Evolutionary conservation across 2,113 vertebrate genomes (phyloP), one percentile per base, ranked within the genome.

Genomic region (Dipodomys merriami): DNA sequence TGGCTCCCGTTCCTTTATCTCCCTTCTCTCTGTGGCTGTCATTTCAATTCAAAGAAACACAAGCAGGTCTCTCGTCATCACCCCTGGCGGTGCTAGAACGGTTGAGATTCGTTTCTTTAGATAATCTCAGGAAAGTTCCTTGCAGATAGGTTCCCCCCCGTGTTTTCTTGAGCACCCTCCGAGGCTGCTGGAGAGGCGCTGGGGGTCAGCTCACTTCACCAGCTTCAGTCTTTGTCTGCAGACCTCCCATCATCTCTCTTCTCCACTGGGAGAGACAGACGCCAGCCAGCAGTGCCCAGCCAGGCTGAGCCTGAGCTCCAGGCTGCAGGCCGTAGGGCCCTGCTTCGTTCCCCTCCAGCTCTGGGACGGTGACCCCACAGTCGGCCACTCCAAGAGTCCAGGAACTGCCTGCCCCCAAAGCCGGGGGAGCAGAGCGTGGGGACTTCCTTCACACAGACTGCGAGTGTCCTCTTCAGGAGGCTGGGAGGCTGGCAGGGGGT

Each of bases 21-120:
- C 19, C 71, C 2, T 11, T 1, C 4, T 9, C 27, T 0, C 4
- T 18, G 7, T 85, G 62, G 35, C 60, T 67, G 53, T 18, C 53
- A 57, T 57, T 69, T 65, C 44, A 10, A 74, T 73, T 91, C 83
- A n/a, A 39, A 88, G 71, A 73, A 29, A 60, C 25, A 1, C 2
- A 18, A 30, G 3, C 13, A 57, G 49, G 53, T 10, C 83, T 85
- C 69, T 60, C 5, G 29, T 86, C 7, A 0, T 19, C 44, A 18
- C 35, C 60, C 57, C 64, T 86, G 86, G 95, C 86, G 71, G 33
- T 15, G 67, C 64, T 30, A 6, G 80, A 96, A 83, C 95, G 62
- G 65, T 53, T 64, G 88, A 97, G 92, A 88, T 89, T 91, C 92
- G 90, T 89, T 87, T 91, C 67, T 39, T 30, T 87, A 29, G 91